phyloP scores from a whole-genome alignment of 2,797 vertebrate genomes.

The Manis pentadactyla region DNA sequence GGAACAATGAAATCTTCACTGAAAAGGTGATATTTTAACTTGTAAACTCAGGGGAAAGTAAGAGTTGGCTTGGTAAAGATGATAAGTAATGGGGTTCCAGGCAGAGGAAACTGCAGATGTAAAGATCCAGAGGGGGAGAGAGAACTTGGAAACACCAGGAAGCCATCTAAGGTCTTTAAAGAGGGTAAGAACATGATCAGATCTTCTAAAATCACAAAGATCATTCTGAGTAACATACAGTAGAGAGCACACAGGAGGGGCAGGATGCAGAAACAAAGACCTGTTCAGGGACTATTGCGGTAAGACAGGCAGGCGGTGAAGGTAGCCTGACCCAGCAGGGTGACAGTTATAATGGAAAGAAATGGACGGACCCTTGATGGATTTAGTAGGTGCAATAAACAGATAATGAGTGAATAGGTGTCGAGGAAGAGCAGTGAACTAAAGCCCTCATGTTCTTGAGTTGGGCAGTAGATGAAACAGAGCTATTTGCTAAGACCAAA shows the following conservation, averaged over 20 bases:
- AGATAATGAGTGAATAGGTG: background rate
- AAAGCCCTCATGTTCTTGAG: rapidly evolving
- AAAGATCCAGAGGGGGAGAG: background rate
- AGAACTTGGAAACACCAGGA: background rate
- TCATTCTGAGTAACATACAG: background rate
- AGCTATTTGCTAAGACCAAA: background rate
- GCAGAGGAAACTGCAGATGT: background rate
- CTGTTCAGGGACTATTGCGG: background rate
- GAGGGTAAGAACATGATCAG: background rate
- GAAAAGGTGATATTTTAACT: background rate
- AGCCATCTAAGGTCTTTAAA: background rate
- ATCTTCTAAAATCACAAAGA: background rate
- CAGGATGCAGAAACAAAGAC: background rate
- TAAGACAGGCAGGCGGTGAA: background rate
- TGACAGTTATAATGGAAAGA: background rate
- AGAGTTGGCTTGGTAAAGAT: background rate
- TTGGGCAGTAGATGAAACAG: background rate
- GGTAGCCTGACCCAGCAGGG: background rate
- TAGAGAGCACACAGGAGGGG: background rate
- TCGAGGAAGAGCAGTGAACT: background rate
- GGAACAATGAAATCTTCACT: background rate
- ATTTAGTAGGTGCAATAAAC: background rate
- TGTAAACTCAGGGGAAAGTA: background rate
- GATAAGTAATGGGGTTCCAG: background rate
- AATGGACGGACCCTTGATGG: background rate